These are phyloP conservation scores for Drosophila paulistorum DNA, from an alignment of 1,140 invertebrate species.

Conservation along the genomic window DNA sequence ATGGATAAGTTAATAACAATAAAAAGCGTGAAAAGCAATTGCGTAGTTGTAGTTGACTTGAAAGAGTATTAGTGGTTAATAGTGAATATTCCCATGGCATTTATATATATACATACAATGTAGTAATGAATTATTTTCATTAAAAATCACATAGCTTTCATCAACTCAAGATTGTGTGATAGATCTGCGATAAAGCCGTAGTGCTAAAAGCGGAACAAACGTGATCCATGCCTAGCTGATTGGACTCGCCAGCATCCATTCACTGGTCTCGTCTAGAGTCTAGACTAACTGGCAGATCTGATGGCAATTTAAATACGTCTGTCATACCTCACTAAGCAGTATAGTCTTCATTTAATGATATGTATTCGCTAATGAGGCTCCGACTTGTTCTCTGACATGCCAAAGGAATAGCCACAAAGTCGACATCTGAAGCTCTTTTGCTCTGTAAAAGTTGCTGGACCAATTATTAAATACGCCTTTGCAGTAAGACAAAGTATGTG, in stretches of 20 bases:
- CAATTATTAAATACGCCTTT: no score
- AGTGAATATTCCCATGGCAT: neutral
- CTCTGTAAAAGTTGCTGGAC: no score
- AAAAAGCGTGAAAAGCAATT: neutral
- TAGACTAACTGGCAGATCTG: neutral
- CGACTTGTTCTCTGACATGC: neutral
- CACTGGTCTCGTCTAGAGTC: neutral
- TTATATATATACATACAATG: neutral
- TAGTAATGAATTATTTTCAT: neutral
- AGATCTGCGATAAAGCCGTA: constrained; percentile 4
- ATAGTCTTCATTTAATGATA: constrained; percentile 7
- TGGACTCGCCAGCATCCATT: constrained; percentile 1
- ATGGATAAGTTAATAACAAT: constrained; percentile 7
- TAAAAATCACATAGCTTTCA: neutral
- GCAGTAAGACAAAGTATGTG: neutral
- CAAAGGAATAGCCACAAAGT: no score
- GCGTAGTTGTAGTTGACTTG: neutral
- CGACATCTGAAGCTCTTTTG: no score
- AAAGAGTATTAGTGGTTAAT: no score
- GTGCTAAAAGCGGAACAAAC: constrained; percentile 19
- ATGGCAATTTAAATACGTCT: neutral
- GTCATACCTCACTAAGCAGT: neutral
- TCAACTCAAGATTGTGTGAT: constrained; percentile 5
- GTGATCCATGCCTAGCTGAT: neutral
- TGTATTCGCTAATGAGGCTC: neutral